Base-by-base conservation (phyloP, 2,797 vertebrate genomes). In the Cichlasoma orientale region DNA sequence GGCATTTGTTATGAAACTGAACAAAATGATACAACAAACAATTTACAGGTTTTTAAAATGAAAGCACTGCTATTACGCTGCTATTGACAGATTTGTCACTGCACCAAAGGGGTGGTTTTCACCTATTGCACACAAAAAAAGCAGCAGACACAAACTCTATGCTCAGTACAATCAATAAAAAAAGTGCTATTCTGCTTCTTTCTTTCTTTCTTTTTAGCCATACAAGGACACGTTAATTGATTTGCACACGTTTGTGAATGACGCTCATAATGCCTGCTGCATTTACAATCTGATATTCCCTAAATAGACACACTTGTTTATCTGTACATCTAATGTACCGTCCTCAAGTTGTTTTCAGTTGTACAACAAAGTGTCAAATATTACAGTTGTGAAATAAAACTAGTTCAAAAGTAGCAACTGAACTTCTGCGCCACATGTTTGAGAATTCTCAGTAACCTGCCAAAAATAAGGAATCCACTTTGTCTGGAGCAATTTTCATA, bases 211-310 rank as follows among this genome's bases (percentile, higher is more conserved):
- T 27, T 27, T 66, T 66, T 66, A 16, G 44, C 8, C 38, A 47
- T 66, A 47, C 59, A 63, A 63, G 59, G 59, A 63, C 36, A 63
- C 13, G 16, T 44, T 63, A 47, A 66, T 47, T 56, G 54, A 85
- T 75, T 76, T 75, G 54, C 31, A 16, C 56, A 27, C 18, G 44
- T 18, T 19, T 7, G 23, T 18, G 38, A 36, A 16, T 47, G 44
- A 5, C 61, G 18, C 38, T 47, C 38, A 66, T 66, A 47, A 47
- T 66, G 5, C 61, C 61, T 66, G 38, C 23, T 66, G 61, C 38
- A 66, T 47, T 66, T 12, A 66, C 23, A 66, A 66, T 47, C 38
- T 66, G 14, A 44, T 66, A 66, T 66, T 47, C 23, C 38, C 59
- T 27, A 66, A 44, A 44, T 19, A 66, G 61, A 66, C 61, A 19